Conservation (phyloP, 2,113 vertebrate genomes). For the Felis catus region DNA sequence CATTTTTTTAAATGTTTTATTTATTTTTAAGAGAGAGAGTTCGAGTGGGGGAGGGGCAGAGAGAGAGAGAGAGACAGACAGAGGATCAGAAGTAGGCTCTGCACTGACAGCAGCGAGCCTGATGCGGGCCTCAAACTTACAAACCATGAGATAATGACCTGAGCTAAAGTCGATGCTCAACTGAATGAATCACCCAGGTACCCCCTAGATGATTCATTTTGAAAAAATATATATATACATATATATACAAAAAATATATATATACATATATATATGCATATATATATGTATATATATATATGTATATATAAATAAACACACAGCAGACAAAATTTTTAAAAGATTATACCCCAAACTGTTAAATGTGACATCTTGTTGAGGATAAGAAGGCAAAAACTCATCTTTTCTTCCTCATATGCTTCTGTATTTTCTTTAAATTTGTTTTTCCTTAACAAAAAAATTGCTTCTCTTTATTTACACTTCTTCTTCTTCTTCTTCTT, state of each 20-base stretch:
- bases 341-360: background rate
- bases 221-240: background rate
- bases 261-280: background rate
- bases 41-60: too few species aligned
- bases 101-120: too few species aligned
- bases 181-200: too few species aligned
- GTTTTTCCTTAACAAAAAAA: background rate
- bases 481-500: too few species aligned
- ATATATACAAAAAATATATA: background rate
- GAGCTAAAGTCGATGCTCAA: too few species aligned
- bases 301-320: background rate
- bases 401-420: background rate
- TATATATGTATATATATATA: too few species aligned
- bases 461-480: background rate
- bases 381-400: background rate
- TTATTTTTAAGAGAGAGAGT: background rate
- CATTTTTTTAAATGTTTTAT: background rate
- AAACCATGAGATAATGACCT: too few species aligned
- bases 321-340: background rate
- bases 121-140: too few species aligned
- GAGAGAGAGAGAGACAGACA: too few species aligned
- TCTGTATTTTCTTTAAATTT: background rate
- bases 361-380: background rate
- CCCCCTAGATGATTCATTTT: background rate
- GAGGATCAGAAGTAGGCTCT: too few species aligned